phyloP scores from a whole-genome alignment of 2,888 invertebrate genomes.

The Schizaphis graminum region DNA sequence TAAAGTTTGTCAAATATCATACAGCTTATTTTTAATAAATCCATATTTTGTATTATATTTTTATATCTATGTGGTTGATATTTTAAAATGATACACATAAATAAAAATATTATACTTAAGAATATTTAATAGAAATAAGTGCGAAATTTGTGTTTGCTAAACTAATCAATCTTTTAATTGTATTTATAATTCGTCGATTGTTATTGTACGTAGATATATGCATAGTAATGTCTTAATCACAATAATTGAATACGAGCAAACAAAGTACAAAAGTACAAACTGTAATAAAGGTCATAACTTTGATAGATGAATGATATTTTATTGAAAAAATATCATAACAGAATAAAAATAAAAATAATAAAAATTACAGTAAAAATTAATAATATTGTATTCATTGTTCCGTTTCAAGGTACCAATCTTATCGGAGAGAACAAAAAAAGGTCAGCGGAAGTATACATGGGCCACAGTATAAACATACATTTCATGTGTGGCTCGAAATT shows the following conservation, averaged over 20 bases:
- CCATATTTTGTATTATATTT: too few relatives aligned
- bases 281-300: not conserved
- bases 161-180: too few relatives aligned
- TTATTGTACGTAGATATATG: too few relatives aligned
- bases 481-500: too few relatives aligned
- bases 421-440: not conserved
- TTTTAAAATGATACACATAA: not conserved
- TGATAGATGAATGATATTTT: not conserved
- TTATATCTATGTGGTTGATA: not conserved
- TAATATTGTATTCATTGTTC: not conserved
- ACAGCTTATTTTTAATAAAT: too few relatives aligned
- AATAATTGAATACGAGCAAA: not conserved
- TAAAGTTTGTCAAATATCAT: too few relatives aligned
- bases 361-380: not conserved
- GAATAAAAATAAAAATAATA: not conserved
- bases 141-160: too few relatives aligned
- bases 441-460: not conserved
- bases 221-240: not conserved
- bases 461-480: too few relatives aligned
- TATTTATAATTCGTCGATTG: too few relatives aligned
- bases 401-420: not conserved
- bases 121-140: not conserved
- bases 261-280: not conserved
- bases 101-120: not conserved
- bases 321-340: not conserved